phyloP scores from a whole-genome alignment of 2,113 vertebrate genomes.

The Saguinus imperator region DNA sequence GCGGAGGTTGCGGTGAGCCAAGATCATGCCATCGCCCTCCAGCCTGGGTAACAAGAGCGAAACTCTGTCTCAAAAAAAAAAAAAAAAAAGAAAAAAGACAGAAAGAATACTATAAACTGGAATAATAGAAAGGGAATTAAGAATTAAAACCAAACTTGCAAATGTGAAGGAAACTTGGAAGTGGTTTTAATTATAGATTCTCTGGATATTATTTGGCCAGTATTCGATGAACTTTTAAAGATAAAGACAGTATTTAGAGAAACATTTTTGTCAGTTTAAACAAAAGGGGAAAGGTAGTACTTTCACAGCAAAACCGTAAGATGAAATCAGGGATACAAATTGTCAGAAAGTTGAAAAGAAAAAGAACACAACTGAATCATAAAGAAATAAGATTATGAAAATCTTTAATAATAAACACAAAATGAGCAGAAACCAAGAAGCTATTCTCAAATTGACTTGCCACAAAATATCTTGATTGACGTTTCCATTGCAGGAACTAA shows the following conservation, averaged over 20 bases:
- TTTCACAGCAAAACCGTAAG: slow-evolving; percentile 20
- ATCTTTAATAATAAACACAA: slow-evolving; percentile 24
- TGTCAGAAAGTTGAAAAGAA: slow-evolving; percentile 16
- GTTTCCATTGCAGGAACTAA: not conserved
- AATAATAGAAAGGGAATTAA: not conserved
- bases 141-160: not conserved
- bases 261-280: slow-evolving; percentile 18
- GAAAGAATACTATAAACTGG: not conserved
- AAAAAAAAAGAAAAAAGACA: not conserved
- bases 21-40: too few species aligned
- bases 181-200: not conserved
- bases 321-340: slow-evolving; percentile 35
- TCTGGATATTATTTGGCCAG: slow-evolving; percentile 10
- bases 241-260: slow-evolving; percentile 16
- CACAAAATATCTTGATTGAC: slow-evolving; percentile 2
- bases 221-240: slow-evolving; percentile 33
- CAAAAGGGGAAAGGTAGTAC: not conserved
- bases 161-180: not conserved
- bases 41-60: too few species aligned
- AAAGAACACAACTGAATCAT: slow-evolving; percentile 22
- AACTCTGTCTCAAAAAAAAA: too few species aligned
- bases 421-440: slow-evolving; percentile 21
- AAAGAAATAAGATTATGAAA: slow-evolving; percentile 23
- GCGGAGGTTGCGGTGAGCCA: too few species aligned
- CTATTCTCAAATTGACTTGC: slow-evolving; percentile 16